Conservation (phyloP, 1,140 invertebrate genomes). For the Lepidurus couesii region DNA sequence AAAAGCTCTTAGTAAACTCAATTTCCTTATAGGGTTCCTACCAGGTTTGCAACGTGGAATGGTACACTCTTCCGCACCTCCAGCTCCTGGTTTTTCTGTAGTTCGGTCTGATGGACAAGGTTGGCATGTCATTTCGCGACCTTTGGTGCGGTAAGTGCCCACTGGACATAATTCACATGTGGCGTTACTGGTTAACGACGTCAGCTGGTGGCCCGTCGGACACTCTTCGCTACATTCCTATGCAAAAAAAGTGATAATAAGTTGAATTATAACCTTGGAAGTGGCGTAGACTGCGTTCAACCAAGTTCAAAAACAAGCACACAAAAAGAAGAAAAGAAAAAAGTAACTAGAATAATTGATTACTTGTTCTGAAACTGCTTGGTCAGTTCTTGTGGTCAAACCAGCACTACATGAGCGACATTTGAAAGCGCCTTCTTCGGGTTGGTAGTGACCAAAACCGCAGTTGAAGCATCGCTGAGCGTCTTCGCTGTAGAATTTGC, state of each 20-base stretch:
- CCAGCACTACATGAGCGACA: conserved; percentile 84
- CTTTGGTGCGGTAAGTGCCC: conserved; percentile 82
- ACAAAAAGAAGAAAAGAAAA: background rate
- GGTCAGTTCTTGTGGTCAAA: conserved; percentile 84
- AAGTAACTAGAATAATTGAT: conserved; percentile 41
- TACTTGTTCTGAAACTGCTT: conserved; percentile 65
- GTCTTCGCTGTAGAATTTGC: conserved; percentile 82
- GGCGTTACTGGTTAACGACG: conserved; percentile 48
- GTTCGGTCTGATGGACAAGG: conserved; percentile 82
- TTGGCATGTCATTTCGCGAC: conserved; percentile 78
- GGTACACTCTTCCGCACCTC: conserved; percentile 82
- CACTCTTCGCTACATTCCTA: conserved; percentile 85
- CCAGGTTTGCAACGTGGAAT: conserved; percentile 76
- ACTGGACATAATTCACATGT: conserved; percentile 86
- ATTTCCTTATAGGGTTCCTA: conserved; percentile 38
- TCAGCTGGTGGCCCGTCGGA: conserved; percentile 75
- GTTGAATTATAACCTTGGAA: conserved; percentile 21
- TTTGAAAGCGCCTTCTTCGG: conserved; percentile 81
- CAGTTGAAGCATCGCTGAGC: conserved; percentile 80
- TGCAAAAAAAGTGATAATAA: conserved; percentile 32
- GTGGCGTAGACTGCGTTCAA: background rate
- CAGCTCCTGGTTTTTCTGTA: conserved; percentile 74
- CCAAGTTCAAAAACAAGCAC: background rate
- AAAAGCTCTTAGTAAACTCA: background rate
- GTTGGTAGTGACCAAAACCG: conserved; percentile 90